phyloP scores from a whole-genome alignment of 2,888 invertebrate genomes.

The Phymatocera aterrima region DNA sequence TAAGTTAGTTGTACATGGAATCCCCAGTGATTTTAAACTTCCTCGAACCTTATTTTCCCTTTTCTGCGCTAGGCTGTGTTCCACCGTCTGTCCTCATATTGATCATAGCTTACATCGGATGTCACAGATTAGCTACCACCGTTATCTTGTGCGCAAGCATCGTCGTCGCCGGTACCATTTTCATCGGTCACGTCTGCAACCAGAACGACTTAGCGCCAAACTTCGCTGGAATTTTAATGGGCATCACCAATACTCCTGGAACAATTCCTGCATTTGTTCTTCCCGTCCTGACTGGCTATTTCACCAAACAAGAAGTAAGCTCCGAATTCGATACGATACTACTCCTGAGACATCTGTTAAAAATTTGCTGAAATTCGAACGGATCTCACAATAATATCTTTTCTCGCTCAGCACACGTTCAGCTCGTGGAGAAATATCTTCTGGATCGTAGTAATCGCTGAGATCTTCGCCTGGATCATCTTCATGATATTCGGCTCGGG shows the following conservation, averaged over 20 bases:
- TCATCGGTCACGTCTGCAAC: constrained; percentile 69
- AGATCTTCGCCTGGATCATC: constrained; percentile 62
- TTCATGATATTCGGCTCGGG: constrained; percentile 66
- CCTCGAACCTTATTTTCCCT: constrained; percentile 7
- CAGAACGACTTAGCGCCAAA: constrained; percentile 71
- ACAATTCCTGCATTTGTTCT: constrained; percentile 69
- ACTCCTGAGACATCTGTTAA: not conserved
- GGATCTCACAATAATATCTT: too few relatives aligned
- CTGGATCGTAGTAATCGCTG: constrained; percentile 64
- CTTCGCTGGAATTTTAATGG: constrained; percentile 71
- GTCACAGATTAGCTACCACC: constrained; percentile 59
- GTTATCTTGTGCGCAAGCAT: constrained; percentile 64
- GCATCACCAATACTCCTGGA: constrained; percentile 72
- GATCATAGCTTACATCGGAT: constrained; percentile 66
- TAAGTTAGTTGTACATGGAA: constrained; percentile 61
- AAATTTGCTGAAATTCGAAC: not conserved
- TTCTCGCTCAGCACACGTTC: constrained; percentile 64
- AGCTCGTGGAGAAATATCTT: constrained; percentile 65
- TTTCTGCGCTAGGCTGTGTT: constrained; percentile 29
- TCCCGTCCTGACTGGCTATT: constrained; percentile 66
- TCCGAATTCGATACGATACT: not conserved
- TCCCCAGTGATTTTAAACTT: constrained; percentile 28
- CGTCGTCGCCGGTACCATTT: constrained; percentile 66
- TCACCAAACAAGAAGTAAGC: constrained; percentile 66
- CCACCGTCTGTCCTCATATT: constrained; percentile 13